Evolutionary conservation across 2,797 vertebrate species (phyloP).

Genomic region (Eidolon dupreanum): DNA sequence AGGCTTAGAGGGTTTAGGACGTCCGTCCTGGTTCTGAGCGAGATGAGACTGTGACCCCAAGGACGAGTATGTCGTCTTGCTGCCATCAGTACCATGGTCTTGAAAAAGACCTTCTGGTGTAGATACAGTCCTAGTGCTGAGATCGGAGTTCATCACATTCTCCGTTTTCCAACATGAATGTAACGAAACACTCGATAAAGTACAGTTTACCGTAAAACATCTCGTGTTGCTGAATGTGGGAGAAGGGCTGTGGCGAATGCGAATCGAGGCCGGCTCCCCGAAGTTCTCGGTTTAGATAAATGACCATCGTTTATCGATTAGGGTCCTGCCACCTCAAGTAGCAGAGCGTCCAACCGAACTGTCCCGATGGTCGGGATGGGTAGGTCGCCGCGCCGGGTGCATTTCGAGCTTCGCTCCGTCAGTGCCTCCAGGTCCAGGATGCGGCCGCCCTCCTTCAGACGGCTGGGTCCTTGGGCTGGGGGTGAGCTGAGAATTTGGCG

Average conservation of each 20-base stretch:
- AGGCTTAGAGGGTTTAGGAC: rapidly evolving
- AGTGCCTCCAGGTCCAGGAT: too few species aligned
- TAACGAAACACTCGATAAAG: background rate
- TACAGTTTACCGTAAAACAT: background rate
- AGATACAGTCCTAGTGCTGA: background rate
- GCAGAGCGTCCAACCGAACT: background rate
- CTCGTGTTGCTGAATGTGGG: too few species aligned
- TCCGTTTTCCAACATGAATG: background rate
- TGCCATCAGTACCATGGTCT: rapidly evolving
- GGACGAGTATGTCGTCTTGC: rapidly evolving
- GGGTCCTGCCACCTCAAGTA: too few species aligned
- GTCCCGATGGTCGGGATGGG: too few species aligned
- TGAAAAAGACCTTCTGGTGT: background rate
- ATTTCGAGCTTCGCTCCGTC: background rate
- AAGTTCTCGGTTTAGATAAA: background rate
- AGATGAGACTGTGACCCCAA: rapidly evolving
- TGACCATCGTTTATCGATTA: background rate
- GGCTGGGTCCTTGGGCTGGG: background rate
- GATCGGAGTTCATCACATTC: too few species aligned
- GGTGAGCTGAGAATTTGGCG: background rate
- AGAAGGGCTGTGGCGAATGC: background rate
- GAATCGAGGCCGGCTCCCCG: background rate
- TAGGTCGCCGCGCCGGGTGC: rapidly evolving
- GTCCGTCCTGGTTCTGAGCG: rapidly evolving
- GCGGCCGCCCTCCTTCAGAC: background rate